Conservation (phyloP, 2,113 vertebrate species). For the Phasianus colchicus region DNA sequence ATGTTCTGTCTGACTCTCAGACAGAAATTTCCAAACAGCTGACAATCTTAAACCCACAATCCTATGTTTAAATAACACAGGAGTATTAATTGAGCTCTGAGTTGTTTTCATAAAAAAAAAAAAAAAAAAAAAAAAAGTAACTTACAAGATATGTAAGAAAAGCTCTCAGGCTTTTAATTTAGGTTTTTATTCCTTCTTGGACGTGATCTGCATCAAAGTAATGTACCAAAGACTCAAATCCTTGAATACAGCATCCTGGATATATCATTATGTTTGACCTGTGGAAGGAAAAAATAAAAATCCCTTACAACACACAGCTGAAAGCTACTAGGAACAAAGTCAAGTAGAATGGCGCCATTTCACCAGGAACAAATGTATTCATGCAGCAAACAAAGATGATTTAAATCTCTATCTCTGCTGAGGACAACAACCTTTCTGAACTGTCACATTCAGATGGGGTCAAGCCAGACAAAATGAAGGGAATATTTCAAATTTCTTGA, state of each 20-base stretch:
- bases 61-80: background rate
- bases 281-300: background rate
- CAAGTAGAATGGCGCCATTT: background rate
- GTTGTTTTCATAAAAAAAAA: background rate
- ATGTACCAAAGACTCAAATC: background rate
- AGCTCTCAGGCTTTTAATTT: background rate
- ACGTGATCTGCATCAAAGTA: background rate
- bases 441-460: background rate
- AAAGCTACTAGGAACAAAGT: background rate
- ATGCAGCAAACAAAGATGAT: conserved; percentile 12
- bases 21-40: conserved; percentile 54
- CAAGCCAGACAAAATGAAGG: background rate
- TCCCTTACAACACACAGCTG: background rate
- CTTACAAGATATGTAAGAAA: background rate
- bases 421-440: background rate
- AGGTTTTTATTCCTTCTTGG: background rate
- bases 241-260: background rate
- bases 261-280: background rate
- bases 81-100: background rate
- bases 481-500: conserved; percentile 6
- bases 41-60: conserved; percentile 40
- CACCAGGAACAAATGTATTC: background rate
- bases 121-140: background rate
- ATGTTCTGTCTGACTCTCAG: background rate
- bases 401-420: background rate